Evolutionary conservation across 2,888 invertebrate genomes (phyloP).

Genomic region (Rotaria magnacalcarata): DNA sequence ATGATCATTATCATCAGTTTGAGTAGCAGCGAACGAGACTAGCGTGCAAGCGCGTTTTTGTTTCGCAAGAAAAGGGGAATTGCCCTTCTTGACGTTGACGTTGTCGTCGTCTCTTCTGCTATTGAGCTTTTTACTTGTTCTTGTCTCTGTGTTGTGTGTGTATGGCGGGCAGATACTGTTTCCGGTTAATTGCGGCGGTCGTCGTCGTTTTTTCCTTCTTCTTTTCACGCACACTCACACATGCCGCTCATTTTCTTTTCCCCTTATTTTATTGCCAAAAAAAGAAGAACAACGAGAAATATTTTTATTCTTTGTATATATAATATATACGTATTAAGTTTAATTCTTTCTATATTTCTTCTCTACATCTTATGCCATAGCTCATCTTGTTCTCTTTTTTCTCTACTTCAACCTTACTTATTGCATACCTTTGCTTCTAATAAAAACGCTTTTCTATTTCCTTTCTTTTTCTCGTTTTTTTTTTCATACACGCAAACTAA

Average conservation of each 20-base stretch:
- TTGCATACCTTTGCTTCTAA: slow-evolving; percentile 12
- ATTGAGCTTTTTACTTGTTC: slow-evolving; percentile 26
- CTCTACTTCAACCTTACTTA: neutral
- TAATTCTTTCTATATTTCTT: neutral
- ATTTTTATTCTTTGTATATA: neutral
- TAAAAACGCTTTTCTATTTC: slow-evolving; percentile 28
- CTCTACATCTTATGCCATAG: neutral
- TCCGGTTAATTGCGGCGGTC: slow-evolving; percentile 38
- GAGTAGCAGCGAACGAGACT: neutral
- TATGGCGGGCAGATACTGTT: slow-evolving; percentile 19
- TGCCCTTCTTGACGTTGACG: neutral
- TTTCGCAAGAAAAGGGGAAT: neutral
- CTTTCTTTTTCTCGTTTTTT: neutral
- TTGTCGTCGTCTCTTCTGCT: neutral
- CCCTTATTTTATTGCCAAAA: neutral
- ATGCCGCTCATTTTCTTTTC: slow-evolving; percentile 27
- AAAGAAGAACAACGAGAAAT: neutral
- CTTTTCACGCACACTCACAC: slow-evolving; percentile 37
- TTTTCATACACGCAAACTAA: slow-evolving; percentile 10
- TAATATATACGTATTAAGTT: neutral
- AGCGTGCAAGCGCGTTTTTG: neutral
- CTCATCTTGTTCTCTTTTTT: neutral
- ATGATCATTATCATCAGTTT: slow-evolving; percentile 22
- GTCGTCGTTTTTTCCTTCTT: slow-evolving; percentile 31
- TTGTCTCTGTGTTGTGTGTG: slow-evolving; percentile 30